Evolutionary conservation across 2,797 vertebrate genomes (phyloP).

Genomic region (Scolopax bukidnonensis): DNA sequence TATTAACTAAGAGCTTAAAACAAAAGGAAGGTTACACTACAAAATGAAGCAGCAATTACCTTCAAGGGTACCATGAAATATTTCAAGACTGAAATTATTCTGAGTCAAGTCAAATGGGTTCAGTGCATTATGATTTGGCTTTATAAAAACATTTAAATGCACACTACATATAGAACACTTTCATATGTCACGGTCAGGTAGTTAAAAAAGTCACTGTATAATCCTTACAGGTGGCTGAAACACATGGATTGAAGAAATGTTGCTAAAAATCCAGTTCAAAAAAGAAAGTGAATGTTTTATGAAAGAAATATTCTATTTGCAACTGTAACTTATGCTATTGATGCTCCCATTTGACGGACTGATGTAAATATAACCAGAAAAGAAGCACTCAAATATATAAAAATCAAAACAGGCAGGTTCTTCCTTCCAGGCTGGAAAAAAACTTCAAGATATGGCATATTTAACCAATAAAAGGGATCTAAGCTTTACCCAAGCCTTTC

Average conservation of each 20-base stretch:
- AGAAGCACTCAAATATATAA: neutral
- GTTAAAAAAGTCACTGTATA: neutral
- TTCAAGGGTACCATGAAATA: neutral
- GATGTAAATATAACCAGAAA: neutral
- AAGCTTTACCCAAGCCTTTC: conserved; percentile 13
- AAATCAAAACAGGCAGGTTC: conserved; percentile 23
- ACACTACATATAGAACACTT: neutral
- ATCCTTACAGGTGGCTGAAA: neutral
- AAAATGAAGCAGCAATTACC: conserved; percentile 31
- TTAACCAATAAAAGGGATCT: neutral
- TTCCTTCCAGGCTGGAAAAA: neutral
- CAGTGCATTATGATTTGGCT: conserved; percentile 38
- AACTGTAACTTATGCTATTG: neutral
- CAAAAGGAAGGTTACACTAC: neutral
- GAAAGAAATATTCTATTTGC: neutral
- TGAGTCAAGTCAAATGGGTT: neutral
- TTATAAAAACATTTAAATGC: conserved; percentile 26
- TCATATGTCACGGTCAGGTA: neutral
- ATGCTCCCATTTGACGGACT: neutral
- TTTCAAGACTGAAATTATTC: neutral
- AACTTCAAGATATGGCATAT: neutral
- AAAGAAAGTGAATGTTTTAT: neutral
- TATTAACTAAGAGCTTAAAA: neutral
- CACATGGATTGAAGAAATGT: neutral
- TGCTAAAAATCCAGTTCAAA: conserved; percentile 25